Evolutionary conservation across 1,140 invertebrate genomes (phyloP).

Genomic region (Drosophila arizonae): DNA sequence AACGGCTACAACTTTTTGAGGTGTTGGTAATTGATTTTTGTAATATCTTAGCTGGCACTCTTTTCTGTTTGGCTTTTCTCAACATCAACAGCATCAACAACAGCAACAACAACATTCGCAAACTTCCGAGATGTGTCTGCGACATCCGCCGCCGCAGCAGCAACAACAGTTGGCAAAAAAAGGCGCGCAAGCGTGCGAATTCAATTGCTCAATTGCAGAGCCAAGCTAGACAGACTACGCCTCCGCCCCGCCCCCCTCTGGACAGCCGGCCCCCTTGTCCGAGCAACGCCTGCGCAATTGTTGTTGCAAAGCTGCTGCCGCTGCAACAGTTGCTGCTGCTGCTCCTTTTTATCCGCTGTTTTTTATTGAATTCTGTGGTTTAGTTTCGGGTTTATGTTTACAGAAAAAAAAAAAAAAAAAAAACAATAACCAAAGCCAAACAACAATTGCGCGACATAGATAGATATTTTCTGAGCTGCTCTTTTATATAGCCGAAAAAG

Average conservation of each 20-base stretch:
- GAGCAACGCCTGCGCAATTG: slow-evolving; percentile 68
- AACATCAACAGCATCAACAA: slow-evolving; percentile 27
- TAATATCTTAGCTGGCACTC: slow-evolving; percentile 78
- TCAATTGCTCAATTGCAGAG: slow-evolving; percentile 78
- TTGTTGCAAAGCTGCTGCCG: not conserved
- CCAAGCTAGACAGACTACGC: slow-evolving; percentile 28
- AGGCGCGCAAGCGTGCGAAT: slow-evolving; percentile 80
- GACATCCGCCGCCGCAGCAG: slow-evolving; percentile 61
- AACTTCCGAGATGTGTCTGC: slow-evolving; percentile 79
- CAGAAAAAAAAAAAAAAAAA: slow-evolving; percentile 5
- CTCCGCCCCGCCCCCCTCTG: not conserved
- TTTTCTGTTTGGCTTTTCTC: slow-evolving; percentile 71
- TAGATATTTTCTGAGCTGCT: slow-evolving; percentile 49
- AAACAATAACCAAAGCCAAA: not conserved
- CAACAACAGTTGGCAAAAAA: slow-evolving; percentile 53
- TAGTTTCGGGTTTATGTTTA: slow-evolving; percentile 50
- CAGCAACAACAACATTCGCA: slow-evolving; percentile 38
- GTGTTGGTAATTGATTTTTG: slow-evolving; percentile 82
- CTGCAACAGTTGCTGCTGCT: slow-evolving; percentile 40
- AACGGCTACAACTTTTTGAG: slow-evolving; percentile 72
- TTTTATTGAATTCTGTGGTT: slow-evolving; percentile 80
- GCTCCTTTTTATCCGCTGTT: slow-evolving; percentile 60
- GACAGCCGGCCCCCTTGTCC: not conserved
- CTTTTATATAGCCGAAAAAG: slow-evolving; percentile 50
- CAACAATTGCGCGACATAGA: slow-evolving; percentile 28